Conservation (phyloP, 2,888 invertebrate genomes). For the Lycocerus yunnanus region DNA sequence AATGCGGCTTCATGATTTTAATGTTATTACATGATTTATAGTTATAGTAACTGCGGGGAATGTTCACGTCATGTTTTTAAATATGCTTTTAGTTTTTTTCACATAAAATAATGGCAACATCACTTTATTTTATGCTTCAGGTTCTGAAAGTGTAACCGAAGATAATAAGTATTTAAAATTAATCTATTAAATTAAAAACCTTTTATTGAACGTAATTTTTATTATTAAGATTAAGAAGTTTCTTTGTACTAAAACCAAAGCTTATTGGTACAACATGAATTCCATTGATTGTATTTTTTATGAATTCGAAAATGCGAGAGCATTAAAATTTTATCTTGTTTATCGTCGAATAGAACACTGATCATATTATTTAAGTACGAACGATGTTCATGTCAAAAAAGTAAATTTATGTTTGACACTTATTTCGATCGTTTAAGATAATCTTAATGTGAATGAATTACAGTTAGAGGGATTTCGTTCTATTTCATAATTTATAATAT, state of each 20-base stretch:
- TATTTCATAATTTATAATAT: no score
- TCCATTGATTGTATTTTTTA: neutral
- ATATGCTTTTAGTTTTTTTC: no score
- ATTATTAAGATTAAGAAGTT: neutral
- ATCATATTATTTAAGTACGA: neutral
- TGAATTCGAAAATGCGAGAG: neutral
- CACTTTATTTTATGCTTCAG: no score
- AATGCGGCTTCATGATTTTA: slow-evolving; percentile 41
- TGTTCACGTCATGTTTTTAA: neutral
- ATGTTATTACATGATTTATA: slow-evolving; percentile 40
- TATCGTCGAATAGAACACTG: neutral
- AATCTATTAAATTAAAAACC: neutral
- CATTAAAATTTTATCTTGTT: neutral
- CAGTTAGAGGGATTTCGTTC: neutral
- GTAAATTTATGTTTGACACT: neutral
- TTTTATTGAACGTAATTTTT: neutral
- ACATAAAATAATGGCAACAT: no score
- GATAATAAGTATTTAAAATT: neutral
- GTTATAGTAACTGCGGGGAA: slow-evolving; percentile 10
- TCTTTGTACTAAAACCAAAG: neutral
- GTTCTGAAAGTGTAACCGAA: neutral
- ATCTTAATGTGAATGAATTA: neutral
- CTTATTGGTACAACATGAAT: neutral
- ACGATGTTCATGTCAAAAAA: neutral
- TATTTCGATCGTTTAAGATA: neutral